Conservation (phyloP, 2,113 vertebrate species). For the Lota lota region DNA sequence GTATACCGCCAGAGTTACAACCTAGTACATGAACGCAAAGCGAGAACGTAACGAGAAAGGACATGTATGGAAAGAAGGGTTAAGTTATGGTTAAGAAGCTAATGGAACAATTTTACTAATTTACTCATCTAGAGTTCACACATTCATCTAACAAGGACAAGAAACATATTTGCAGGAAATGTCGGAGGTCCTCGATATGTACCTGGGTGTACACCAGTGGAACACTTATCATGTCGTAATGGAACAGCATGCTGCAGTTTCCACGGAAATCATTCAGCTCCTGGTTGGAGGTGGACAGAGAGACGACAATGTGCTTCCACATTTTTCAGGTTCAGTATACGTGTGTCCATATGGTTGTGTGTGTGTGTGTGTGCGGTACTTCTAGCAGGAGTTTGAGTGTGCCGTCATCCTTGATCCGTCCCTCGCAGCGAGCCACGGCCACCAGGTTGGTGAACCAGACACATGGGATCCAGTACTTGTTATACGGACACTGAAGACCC, state of each 20-base stretch:
- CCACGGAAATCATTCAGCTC: slow-evolving; percentile 84
- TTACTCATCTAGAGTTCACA: no score
- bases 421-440: slow-evolving; percentile 82
- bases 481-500: slow-evolving; percentile 85
- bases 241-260: slow-evolving; percentile 89
- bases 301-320: slow-evolving; percentile 8
- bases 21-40: slow-evolving; percentile 62
- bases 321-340: neutral
- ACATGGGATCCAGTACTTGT: slow-evolving; percentile 93
- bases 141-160: neutral
- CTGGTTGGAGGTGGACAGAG: slow-evolving; percentile 56
- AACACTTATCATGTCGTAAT: slow-evolving; percentile 91
- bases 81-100: no score
- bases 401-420: slow-evolving; percentile 83
- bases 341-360: neutral
- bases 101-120: neutral
- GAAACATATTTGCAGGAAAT: neutral
- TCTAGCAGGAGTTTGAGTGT: slow-evolving; percentile 88
- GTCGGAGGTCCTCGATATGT: slow-evolving; percentile 8
- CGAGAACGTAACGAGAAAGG: neutral
- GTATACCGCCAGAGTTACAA: slow-evolving; percentile 92
- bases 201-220: slow-evolving; percentile 93
- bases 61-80: neutral
- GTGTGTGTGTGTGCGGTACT: slow-evolving; percentile 58
- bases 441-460: slow-evolving; percentile 91